Conservation (phyloP, 2,797 vertebrate species). For the Centropyge bicolor region DNA sequence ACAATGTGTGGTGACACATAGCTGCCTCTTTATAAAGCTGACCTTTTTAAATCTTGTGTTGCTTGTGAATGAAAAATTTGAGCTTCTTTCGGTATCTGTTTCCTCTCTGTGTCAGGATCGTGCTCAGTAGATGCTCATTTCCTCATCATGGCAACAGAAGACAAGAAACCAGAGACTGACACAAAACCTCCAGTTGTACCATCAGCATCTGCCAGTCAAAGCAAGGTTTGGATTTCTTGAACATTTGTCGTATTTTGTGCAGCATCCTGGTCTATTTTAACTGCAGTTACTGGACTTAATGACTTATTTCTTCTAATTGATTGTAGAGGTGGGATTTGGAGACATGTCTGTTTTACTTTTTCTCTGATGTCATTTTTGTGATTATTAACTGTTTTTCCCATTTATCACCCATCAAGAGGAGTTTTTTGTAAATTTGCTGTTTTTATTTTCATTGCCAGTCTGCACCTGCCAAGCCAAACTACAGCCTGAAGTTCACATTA, state of each 20-base stretch:
- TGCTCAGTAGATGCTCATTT: slow-evolving; percentile 56
- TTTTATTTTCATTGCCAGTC: slow-evolving; percentile 83
- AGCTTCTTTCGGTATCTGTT: not conserved
- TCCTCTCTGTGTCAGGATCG: slow-evolving; percentile 25
- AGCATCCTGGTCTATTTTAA: not conserved
- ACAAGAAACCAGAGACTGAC: slow-evolving; percentile 98
- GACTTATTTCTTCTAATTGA: not conserved
- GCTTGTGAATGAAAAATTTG: not conserved
- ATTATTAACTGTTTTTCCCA: not conserved
- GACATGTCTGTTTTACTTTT: not conserved
- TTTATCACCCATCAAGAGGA: not conserved
- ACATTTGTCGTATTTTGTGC: too few species aligned
- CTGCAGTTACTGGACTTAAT: too few species aligned
- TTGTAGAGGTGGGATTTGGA: not conserved
- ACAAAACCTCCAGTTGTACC: slow-evolving; percentile 93
- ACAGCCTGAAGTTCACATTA: slow-evolving; percentile 96
- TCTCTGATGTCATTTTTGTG: not conserved
- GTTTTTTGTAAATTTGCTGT: not conserved
- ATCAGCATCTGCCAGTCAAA: slow-evolving; percentile 94
- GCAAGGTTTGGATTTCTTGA: slow-evolving; percentile 88
- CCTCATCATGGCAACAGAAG: slow-evolving; percentile 94
- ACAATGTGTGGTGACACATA: not conserved
- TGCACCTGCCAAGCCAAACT: slow-evolving; percentile 96
- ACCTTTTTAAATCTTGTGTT: not conserved
- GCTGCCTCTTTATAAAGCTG: not conserved